Percentiles rank a stretch among this genome's conserved stretches.
These are phyloP conservation scores for Bos indicus DNA, from an alignment of 2,113 vertebrate genomes.

Conservation along the genomic window DNA sequence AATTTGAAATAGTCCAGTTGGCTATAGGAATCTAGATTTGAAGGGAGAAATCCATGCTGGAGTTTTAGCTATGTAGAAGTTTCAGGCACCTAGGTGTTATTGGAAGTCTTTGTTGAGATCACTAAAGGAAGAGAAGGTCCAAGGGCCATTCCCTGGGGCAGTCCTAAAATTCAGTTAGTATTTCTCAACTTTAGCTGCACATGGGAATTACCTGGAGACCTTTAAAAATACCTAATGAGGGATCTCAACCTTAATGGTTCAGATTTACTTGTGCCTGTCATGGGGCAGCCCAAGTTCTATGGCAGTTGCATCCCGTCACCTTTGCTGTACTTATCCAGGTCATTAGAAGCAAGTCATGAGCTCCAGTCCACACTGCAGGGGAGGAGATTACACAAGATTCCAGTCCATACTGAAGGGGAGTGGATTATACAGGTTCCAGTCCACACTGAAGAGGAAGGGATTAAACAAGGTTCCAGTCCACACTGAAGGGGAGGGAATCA, in stretches of 20 bases:
- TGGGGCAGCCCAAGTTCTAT: not conserved
- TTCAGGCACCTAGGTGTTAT: not conserved
- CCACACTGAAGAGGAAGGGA: not conserved
- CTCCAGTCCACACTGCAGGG: not conserved
- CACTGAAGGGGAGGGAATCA: not conserved
- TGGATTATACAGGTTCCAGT: not conserved
- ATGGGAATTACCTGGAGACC: not conserved
- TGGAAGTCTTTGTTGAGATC: not conserved
- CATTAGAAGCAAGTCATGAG: not conserved
- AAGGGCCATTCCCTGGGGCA: not conserved
- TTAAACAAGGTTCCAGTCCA: not conserved
- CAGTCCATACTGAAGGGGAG: not conserved
- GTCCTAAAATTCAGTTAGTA: not conserved
- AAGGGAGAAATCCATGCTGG: not conserved
- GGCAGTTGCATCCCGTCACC: not conserved
- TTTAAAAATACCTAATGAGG: not conserved
- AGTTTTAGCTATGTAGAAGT: not conserved
- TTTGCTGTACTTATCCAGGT: not conserved
- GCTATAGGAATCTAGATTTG: not conserved
- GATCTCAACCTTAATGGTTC: not conserved
- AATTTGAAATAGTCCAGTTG: not conserved
- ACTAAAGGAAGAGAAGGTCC: not conserved
- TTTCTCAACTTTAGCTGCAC: not conserved
- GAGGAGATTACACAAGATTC: not conserved
- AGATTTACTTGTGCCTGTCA: not conserved